phyloP scores from a whole-genome alignment of 1,140 invertebrate species.

The Augochlora pura region DNA sequence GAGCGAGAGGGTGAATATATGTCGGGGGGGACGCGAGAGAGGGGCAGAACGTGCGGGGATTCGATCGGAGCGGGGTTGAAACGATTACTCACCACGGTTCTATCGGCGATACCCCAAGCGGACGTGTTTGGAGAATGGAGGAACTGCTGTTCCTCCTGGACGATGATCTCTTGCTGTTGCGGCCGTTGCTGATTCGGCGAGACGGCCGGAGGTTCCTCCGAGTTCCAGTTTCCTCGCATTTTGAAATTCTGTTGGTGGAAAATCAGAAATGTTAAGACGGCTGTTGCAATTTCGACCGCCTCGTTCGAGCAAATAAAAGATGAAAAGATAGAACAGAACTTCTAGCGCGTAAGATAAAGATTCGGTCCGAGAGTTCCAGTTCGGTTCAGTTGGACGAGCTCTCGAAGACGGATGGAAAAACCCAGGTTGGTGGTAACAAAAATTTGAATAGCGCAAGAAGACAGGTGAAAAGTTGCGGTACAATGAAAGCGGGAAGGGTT shows the following conservation, averaged over 20 bases:
- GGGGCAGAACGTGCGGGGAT: constrained; percentile 32
- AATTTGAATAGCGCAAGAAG: constrained; percentile 3
- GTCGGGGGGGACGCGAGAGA: not conserved
- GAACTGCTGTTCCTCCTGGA: constrained; percentile 50
- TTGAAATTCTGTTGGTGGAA: constrained; percentile 17
- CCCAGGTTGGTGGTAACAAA: too few species aligned
- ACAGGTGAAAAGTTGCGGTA: not conserved
- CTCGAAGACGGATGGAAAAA: not conserved
- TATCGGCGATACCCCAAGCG: constrained; percentile 72
- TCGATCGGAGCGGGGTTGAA: constrained; percentile 58
- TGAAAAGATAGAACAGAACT: too few species aligned
- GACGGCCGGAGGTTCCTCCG: constrained; percentile 26
- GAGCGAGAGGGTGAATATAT: constrained; percentile 31
- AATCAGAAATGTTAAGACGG: too few species aligned
- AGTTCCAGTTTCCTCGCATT: constrained; percentile 69
- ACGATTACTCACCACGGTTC: constrained; percentile 76
- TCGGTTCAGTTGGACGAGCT: too few species aligned
- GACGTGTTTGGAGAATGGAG: constrained; percentile 72
- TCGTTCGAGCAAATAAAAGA: too few species aligned
- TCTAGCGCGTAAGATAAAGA: too few species aligned
- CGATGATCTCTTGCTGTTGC: constrained; percentile 47
- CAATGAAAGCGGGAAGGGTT: constrained; percentile 21
- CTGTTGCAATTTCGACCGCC: too few species aligned
- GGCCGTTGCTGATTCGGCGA: constrained; percentile 45
- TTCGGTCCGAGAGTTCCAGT: too few species aligned